Evolutionary conservation across 2,888 invertebrate genomes (phyloP).

Genomic region (Masnerella sp.): DNA sequence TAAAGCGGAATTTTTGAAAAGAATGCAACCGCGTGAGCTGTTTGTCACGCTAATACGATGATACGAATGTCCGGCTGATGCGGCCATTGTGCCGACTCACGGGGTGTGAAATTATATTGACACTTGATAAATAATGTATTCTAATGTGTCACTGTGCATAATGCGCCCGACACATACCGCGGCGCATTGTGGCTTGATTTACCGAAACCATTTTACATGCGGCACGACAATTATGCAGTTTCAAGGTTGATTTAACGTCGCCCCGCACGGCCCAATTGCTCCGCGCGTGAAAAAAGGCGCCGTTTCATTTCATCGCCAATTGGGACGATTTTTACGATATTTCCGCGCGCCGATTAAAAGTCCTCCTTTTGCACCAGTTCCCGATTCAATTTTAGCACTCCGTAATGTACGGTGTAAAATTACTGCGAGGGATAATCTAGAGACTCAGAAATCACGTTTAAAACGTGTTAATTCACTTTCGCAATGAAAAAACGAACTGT

Average conservation of each 20-base stretch:
- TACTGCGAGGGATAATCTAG: no score
- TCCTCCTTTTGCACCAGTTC: no score
- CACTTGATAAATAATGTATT: conserved; percentile 61
- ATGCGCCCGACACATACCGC: conserved; percentile 40
- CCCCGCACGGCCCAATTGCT: conserved; percentile 26
- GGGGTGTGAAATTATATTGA: conserved; percentile 59
- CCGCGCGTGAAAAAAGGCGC: conserved; percentile 16
- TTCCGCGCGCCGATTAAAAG: no score
- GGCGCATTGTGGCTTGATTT: conserved; percentile 54
- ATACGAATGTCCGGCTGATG: no score
- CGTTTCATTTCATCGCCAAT: conserved; percentile 19
- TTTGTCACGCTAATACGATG: no score
- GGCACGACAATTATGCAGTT: conserved; percentile 50
- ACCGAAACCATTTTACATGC: conserved; percentile 53
- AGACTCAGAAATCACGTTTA: no score
- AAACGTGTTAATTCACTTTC: no score
- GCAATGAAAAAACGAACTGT: no score
- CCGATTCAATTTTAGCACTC: no score
- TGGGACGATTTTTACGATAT: background rate
- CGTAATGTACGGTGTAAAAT: no score
- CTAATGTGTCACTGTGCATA: conserved; percentile 56
- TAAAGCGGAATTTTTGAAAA: no score
- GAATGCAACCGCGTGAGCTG: no score
- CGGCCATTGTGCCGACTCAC: conserved; percentile 37
- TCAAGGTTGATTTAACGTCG: conserved; percentile 52